Evolutionary conservation across 1,140 invertebrate species (phyloP).

Genomic region (Semibalanus balanoides): DNA sequence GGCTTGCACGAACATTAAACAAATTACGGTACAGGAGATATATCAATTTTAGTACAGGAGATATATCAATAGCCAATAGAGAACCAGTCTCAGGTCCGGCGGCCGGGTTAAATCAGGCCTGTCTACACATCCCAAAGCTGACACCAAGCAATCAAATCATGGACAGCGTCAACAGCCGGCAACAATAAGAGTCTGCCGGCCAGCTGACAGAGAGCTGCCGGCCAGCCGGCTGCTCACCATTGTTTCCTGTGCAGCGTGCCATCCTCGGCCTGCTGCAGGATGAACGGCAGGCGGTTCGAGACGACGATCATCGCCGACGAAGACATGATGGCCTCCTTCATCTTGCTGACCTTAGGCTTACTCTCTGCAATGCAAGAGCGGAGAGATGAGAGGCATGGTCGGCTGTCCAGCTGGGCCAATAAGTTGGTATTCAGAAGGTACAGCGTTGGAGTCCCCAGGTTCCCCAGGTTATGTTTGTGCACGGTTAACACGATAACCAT

Average conservation of each 20-base stretch:
- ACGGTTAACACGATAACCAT: too few species aligned
- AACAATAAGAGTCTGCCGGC: slow-evolving; percentile 2
- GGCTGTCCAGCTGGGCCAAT: too few species aligned
- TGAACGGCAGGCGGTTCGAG: not conserved
- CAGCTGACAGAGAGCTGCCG: not conserved
- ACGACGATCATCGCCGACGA: not conserved
- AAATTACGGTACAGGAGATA: too few species aligned
- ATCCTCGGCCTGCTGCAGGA: not conserved
- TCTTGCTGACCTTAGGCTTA: too few species aligned
- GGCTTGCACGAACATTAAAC: too few species aligned
- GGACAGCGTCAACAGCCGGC: not conserved
- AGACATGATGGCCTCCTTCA: not conserved
- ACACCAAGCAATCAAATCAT: not conserved
- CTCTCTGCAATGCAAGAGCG: too few species aligned
- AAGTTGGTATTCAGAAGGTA: too few species aligned
- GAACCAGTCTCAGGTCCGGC: not conserved
- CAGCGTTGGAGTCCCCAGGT: too few species aligned
- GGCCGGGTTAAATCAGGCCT: not conserved
- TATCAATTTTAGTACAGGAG: too few species aligned
- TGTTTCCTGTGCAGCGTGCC: not conserved
- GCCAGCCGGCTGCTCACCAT: not conserved
- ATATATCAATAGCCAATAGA: too few species aligned
- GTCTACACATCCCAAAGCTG: not conserved
- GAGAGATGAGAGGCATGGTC: too few species aligned
- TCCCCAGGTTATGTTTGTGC: too few species aligned